Evolutionary conservation across 2,888 invertebrate species (phyloP), one percentile per base, ranked within the genome.

Genomic region (Lampropteryx suffumata): DNA sequence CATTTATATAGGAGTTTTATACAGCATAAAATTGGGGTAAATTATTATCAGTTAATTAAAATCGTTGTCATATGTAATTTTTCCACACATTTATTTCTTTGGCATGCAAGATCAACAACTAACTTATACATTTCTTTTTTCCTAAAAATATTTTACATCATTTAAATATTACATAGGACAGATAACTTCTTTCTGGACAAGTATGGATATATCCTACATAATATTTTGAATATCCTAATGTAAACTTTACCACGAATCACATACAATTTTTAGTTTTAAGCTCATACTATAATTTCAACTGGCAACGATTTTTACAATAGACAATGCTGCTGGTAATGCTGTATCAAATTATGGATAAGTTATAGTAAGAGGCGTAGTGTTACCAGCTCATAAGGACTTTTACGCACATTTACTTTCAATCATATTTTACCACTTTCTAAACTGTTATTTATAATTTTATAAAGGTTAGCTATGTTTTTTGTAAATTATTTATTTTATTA

Each of bases 161-260:
- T 42, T 24, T 33, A 30, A 44, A 44, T 47, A 44, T 50, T 50
- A 48, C 10, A 26, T 39, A 54, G 28, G 34, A 44, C 27, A 9
- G 32, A 44, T 40, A 37, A 37, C 29, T 39, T 27, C 32, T 21
- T 28, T 37, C 11, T 45, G 41, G 41, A 51, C 45, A 36, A 27
- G 1, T 27, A 42, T 21, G 13, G 10, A 40, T 21, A 27, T 10
- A 28, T 26, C 34, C 39, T 34, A 40, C 29, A 40, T 26, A 40
- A 50, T 45, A 50, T 34, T 6, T 12, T 10, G 34, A 34, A 11
- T 29, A 34, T 30, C 34, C 44, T 33, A 30, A 33, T 43, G 29
- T 35, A 24, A n/a, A 17, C 17, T 53, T 41, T 26, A 36, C 36
- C 26, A 36, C 43, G 12, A 24, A 39, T 39, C 49, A 49, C 39